phyloP scores from a whole-genome alignment of 2,113 vertebrate genomes.

The Chamaetylas fuelleborni region DNA sequence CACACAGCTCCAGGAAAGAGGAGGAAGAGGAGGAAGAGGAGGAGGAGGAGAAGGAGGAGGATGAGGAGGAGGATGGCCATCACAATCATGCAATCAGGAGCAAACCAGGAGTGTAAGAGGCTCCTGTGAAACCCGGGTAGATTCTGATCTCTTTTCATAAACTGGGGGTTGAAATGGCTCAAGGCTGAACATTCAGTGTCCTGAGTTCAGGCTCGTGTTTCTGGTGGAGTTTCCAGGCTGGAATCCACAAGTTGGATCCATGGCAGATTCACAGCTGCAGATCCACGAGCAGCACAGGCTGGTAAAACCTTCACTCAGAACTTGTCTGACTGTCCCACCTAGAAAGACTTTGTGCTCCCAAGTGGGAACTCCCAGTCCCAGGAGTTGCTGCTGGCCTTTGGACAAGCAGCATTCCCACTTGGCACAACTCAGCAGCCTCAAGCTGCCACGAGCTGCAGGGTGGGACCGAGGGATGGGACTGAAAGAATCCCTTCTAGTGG shows the following conservation, averaged over 20 bases:
- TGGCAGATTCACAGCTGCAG: neutral
- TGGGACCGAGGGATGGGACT: slow-evolving; percentile 50
- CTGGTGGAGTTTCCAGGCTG: neutral
- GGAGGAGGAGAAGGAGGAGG: neutral
- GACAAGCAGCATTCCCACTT: neutral
- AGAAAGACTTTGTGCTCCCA: neutral
- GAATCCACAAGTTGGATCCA: neutral
- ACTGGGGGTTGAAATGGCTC: neutral
- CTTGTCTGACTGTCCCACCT: neutral
- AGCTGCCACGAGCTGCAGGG: slow-evolving; percentile 21
- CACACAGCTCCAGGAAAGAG: accelerated
- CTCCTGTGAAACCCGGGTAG: neutral
- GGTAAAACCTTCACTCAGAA: neutral
- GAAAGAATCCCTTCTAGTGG: slow-evolving; percentile 67
- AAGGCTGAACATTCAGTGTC: neutral
- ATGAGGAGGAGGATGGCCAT: neutral
- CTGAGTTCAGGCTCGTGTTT: neutral
- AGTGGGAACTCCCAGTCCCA: neutral
- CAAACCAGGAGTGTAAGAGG: neutral
- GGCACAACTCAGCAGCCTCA: neutral
- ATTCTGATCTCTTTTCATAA: neutral
- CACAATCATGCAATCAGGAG: neutral
- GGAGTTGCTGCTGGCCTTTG: neutral
- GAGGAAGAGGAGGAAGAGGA: neutral
- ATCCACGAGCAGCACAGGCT: neutral